These are phyloP conservation scores for Oligia strigilis DNA, from an alignment of 2,888 invertebrate genomes.

Conservation along the genomic window DNA sequence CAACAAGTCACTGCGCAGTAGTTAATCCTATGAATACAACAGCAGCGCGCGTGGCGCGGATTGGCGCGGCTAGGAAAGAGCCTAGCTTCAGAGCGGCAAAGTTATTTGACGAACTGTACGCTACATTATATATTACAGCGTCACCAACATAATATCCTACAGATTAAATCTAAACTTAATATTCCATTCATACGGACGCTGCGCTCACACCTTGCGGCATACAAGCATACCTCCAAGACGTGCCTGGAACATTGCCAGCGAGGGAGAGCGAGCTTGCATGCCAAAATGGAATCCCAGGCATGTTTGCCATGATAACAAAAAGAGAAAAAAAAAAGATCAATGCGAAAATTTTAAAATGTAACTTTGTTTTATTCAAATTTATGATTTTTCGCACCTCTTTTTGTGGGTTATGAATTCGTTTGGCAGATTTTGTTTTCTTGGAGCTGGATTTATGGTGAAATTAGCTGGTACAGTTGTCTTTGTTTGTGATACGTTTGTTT, in stretches of 20 bases:
- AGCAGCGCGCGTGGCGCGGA: no score
- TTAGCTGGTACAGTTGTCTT: background rate
- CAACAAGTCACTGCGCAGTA: no score
- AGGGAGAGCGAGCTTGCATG: slow-evolving; percentile 76
- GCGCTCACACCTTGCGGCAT: slow-evolving; percentile 70
- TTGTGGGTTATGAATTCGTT: slow-evolving; percentile 20
- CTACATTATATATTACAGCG: background rate
- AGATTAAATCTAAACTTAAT: slow-evolving; percentile 51
- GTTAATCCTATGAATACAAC: no score
- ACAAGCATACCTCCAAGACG: slow-evolving; percentile 71
- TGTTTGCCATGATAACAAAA: slow-evolving; percentile 75
- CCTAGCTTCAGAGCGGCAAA: no score
- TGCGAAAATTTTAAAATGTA: slow-evolving; percentile 71
- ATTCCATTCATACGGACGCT: slow-evolving; percentile 56
- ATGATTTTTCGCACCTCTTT: slow-evolving; percentile 37
- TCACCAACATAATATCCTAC: background rate
- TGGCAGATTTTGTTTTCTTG: background rate
- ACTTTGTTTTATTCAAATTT: slow-evolving; percentile 62
- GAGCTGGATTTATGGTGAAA: slow-evolving; percentile 2
- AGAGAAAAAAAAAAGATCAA: slow-evolving; percentile 63
- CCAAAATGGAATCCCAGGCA: slow-evolving; percentile 78
- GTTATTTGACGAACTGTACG: no score
- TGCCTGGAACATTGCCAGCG: slow-evolving; percentile 76
- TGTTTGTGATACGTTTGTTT: background rate
- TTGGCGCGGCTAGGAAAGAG: no score